Conservation (phyloP, 1,140 invertebrate species). For the Drosophila murphyi region DNA sequence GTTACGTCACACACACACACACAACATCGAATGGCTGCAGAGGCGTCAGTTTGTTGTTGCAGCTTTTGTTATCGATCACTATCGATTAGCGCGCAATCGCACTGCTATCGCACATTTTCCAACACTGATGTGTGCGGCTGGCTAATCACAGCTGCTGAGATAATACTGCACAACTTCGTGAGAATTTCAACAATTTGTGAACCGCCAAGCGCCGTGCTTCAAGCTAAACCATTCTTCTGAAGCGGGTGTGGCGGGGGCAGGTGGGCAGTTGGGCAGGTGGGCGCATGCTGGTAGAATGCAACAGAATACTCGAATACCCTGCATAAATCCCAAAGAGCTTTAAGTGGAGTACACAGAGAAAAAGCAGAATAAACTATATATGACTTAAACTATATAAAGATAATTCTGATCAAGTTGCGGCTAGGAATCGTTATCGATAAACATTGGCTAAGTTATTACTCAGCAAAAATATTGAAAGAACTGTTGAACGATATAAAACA, state of each 20-base stretch:
- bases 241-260: background rate
- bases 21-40: background rate
- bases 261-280: background rate
- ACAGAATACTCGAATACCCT: too few species aligned
- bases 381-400: too few species aligned
- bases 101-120: slow-evolving; percentile 13
- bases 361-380: too few species aligned
- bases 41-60: background rate
- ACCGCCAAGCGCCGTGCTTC: background rate
- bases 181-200: slow-evolving; percentile 56
- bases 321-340: too few species aligned
- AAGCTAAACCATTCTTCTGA: background rate
- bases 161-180: background rate
- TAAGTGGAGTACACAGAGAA: too few species aligned
- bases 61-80: slow-evolving; percentile 19
- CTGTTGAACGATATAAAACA: too few species aligned
- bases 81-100: slow-evolving; percentile 4
- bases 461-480: too few species aligned
- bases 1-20: slow-evolving; percentile 1
- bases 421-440: too few species aligned
- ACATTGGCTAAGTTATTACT: too few species aligned
- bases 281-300: too few species aligned
- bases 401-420: too few species aligned
- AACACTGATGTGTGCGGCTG: slow-evolving; percentile 14
- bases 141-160: background rate